Evolutionary conservation across 2,797 vertebrate species (phyloP).

Genomic region (Poecile montanus): DNA sequence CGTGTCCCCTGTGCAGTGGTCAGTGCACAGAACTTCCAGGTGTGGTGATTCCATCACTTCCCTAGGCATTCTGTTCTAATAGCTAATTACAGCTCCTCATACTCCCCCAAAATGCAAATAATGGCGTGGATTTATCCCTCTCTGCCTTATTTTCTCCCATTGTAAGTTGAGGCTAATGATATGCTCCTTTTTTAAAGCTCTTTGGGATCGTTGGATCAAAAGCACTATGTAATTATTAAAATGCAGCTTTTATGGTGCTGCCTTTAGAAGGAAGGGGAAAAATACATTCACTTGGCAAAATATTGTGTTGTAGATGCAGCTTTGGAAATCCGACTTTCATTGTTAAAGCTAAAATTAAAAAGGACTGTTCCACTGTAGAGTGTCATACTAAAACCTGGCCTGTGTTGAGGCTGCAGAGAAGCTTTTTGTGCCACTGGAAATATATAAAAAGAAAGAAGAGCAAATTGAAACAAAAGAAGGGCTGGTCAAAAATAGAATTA

Average conservation of each 20-base stretch:
- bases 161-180: slow-evolving; percentile 13
- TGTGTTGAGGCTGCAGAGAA: not conserved
- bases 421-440: not conserved
- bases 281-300: slow-evolving; percentile 32
- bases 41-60: not conserved
- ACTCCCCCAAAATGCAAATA: not conserved
- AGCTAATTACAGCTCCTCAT: not conserved
- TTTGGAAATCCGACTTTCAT: slow-evolving; percentile 43
- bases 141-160: not conserved
- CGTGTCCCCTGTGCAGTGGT: not conserved
- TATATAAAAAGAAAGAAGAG: not conserved
- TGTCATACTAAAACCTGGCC: not conserved
- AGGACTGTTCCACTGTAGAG: not conserved
- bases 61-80: not conserved
- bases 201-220: not conserved
- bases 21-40: not conserved
- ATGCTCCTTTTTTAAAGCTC: slow-evolving; percentile 2
- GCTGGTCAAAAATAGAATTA: slow-evolving; percentile 6
- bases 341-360: slow-evolving; percentile 31
- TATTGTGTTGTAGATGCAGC: not conserved
- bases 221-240: slow-evolving; percentile 27
- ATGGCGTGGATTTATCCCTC: not conserved
- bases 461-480: slow-evolving; percentile 7
- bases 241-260: slow-evolving; percentile 26
- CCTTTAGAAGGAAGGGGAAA: not conserved